Conservation (phyloP, 1,140 invertebrate species). For the honey bee (Apis mellifera) region Amel_HAv3.1 CM009944.2:8132001-8132500, state of each 20-base stretch:
- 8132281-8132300: slow-evolving; percentile 56
- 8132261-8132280: slow-evolving; percentile 37
- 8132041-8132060: slow-evolving; percentile 56
- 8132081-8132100: slow-evolving; percentile 74
- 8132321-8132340: slow-evolving; percentile 38
- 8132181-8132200: slow-evolving; percentile 71
- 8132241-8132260: slow-evolving; percentile 52
- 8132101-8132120: slow-evolving; percentile 77
- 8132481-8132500: slow-evolving; percentile 59
- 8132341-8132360: slow-evolving; percentile 42
- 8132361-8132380: slow-evolving; percentile 25
- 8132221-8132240: slow-evolving; percentile 64
- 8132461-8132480: slow-evolving; percentile 57
- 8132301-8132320: slow-evolving; percentile 40
- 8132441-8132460: slow-evolving; percentile 70
- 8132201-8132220: slow-evolving; percentile 59
- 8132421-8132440: slow-evolving; percentile 32
- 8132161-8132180: slow-evolving; percentile 81
- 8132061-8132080: slow-evolving; percentile 68
- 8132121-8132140: slow-evolving; percentile 77
- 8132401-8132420: slow-evolving; percentile 16
- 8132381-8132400: slow-evolving; percentile 6
- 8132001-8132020: slow-evolving; percentile 45
- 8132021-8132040: slow-evolving; percentile 45
- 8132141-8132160: slow-evolving; percentile 61